A percentile compares a stretch with the other conserved stretches of the same genome.
Evolutionary conservation across 1,140 invertebrate species (phyloP).

Genomic region (Ceratosolen solmsi): DNA sequence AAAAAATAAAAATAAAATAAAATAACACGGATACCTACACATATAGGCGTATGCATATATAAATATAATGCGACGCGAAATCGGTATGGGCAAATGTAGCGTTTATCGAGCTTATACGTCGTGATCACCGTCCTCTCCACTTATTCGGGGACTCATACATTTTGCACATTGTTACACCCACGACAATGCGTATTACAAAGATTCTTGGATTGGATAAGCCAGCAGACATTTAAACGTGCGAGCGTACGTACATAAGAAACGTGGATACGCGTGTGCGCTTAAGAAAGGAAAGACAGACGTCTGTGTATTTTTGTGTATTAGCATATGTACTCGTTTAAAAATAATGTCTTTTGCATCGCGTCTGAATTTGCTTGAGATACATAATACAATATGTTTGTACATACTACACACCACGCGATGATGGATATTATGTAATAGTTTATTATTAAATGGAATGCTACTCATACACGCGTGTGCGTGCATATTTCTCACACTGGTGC

Average conservation of each 20-base stretch:
- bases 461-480: no score
- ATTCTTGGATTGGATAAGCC: conserved; percentile 13
- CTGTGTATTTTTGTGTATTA: conserved; percentile 46
- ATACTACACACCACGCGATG: conserved; percentile 13
- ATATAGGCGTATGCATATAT: not conserved
- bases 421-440: conserved; percentile 24
- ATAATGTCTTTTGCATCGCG: conserved; percentile 28
- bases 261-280: not conserved
- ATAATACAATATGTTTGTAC: conserved; percentile 35
- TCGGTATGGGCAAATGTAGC: conserved; percentile 27
- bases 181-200: not conserved
- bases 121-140: conserved; percentile 26
- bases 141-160: not conserved
- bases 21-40: not conserved
- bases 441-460: not conserved
- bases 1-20: not conserved
- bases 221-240: conserved; percentile 12
- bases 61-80: conserved; percentile 21
- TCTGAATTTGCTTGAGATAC: conserved; percentile 32
- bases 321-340: conserved; percentile 27
- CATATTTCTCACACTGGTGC: no score
- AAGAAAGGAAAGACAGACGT: not conserved
- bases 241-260: conserved; percentile 1
- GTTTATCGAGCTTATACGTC: conserved; percentile 49
- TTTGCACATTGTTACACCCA: not conserved